Evolutionary conservation across 2,888 invertebrate species (phyloP).

Genomic region (Hirtodrosophila duncani): DNA sequence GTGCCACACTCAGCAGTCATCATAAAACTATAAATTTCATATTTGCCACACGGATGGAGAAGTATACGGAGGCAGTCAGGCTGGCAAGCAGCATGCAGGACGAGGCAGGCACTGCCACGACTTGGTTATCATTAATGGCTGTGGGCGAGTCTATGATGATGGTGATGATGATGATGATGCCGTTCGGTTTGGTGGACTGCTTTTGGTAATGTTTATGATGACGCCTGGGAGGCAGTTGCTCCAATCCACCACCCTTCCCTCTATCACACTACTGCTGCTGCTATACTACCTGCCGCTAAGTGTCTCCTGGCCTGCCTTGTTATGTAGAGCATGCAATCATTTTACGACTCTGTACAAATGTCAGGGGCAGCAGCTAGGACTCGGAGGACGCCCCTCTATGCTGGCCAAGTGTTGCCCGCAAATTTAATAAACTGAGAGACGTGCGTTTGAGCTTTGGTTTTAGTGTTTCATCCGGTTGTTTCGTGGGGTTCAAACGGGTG

Average conservation of each 20-base stretch:
- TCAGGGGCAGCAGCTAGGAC: slow-evolving; percentile 58
- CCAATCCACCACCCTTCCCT: slow-evolving; percentile 7
- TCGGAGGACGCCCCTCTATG: slow-evolving; percentile 15
- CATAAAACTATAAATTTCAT: slow-evolving; percentile 75
- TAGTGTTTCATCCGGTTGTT: slow-evolving; percentile 25
- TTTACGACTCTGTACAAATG: slow-evolving; percentile 68
- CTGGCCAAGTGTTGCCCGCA: slow-evolving; percentile 67
- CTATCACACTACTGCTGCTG: slow-evolving; percentile 10
- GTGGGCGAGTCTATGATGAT: slow-evolving; percentile 53
- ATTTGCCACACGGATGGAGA: slow-evolving; percentile 57
- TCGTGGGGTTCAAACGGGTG: slow-evolving; percentile 8
- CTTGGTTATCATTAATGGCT: slow-evolving; percentile 61
- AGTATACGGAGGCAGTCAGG: slow-evolving; percentile 1
- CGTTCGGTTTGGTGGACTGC: slow-evolving; percentile 39
- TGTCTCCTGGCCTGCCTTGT: slow-evolving; percentile 50
- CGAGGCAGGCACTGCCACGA: slow-evolving; percentile 11
- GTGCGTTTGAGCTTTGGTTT: slow-evolving; percentile 69
- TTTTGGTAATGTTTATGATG: slow-evolving; percentile 67
- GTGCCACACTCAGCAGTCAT: slow-evolving; percentile 73
- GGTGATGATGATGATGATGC: slow-evolving; percentile 27
- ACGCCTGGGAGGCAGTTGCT: slow-evolving; percentile 64
- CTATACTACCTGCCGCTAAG: slow-evolving; percentile 65
- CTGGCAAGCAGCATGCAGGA: neutral
- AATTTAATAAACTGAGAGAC: slow-evolving; percentile 69
- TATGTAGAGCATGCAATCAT: slow-evolving; percentile 68